Base-by-base conservation (phyloP, 2,797 vertebrate species). In the Falco berigora region DNA sequence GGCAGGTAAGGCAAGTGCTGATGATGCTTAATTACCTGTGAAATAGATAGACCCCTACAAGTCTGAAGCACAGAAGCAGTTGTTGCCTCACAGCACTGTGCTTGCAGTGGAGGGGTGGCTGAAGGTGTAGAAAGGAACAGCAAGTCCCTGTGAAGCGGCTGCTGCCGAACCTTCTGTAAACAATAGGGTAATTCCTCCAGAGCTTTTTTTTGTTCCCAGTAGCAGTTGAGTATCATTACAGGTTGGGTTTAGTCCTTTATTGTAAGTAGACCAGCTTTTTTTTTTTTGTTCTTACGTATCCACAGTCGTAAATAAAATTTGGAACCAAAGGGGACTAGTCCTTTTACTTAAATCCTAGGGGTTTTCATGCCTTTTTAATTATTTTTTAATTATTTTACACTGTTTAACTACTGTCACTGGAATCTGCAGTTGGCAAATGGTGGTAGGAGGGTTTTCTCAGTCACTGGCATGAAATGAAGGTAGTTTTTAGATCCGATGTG, bases 1-100 rank as follows among this genome's bases (percentile, higher is more conserved):
- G 16, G 49, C 3, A 4, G 15, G 12, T 15, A 8, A 32, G 59
- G 59, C 38, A 34, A 44, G 59, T 14, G 38, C 76, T 42, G 36
- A 28, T 8, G 44, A 12, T 71, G 5, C 8, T 53, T 25, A 21
- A 61, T 59, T 14, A 46, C 42, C 63, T 10, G 27, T 46, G 62
- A 25, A 55, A 10, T 15, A 7, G 3, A 0, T 20, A 19, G 21
- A 34, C 17, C 38, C 0, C 0, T 12, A 4, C 25, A 9, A 4
- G 16, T 44, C 13, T 14, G 67, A 46, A 50, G 62, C 40, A 12
- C 21, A 10, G 56, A 27, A 44, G 25, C 0, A 2, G 47, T 13
- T 23, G 25, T 36, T 73, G 36, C 53, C 44, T 40, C n/a, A 5
- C 28, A 44, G 9, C 23, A 6, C 32, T 0, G 1, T 8, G n/a